Evolutionary conservation across 2,888 invertebrate genomes (phyloP), one percentile per base, ranked within the genome.

Genomic region (Ormyrus thymus): DNA sequence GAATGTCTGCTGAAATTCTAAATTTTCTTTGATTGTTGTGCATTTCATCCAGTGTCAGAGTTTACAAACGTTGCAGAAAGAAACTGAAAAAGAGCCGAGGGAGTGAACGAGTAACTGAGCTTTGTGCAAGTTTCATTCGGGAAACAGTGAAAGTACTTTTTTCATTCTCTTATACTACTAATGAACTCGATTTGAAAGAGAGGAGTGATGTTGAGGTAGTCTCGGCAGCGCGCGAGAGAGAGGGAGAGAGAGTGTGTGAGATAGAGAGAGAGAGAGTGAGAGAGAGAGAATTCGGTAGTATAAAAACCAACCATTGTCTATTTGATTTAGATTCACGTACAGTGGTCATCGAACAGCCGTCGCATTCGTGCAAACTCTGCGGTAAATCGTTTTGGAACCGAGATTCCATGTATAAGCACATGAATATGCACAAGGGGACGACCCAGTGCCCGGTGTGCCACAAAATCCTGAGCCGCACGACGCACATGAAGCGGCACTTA

Each of bases 331-430:
- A 76, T 78, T 76, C 81, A 84, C 89, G 88, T 86, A 88, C 89
- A 86, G 89, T 90, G 89, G 86, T 90, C 89, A 88, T 90, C 89
- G 90, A 89, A 86, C 90, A 90, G 85, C 90, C 90, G 83, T 89
- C 89, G 86, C 90, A 90, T 84, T 87, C 89, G 83, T 91, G 91
- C 89, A 89, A 88, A 87, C 88, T 90, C 84, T 91, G 91, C 86
- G 90, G 90, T 87, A 91, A 91, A 88, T 89, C 89, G 76, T 91
- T 91, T 87, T 90, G 90, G 87, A 91, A 91, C 86, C 90, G 91
- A 84, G 90, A 91, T 86, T 91, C 91, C 86, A 89, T 91, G 87
- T 90, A 90, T 86, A 91, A 91, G 85, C 91, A 92, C 87, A 90
- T 91, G 89, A 91, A 91, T 82, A 90, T 90, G 86, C 92, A 91